These are phyloP conservation scores for Chaetorhynchus papuensis DNA, from an alignment of 2,113 vertebrate genomes.

Conservation along the genomic window DNA sequence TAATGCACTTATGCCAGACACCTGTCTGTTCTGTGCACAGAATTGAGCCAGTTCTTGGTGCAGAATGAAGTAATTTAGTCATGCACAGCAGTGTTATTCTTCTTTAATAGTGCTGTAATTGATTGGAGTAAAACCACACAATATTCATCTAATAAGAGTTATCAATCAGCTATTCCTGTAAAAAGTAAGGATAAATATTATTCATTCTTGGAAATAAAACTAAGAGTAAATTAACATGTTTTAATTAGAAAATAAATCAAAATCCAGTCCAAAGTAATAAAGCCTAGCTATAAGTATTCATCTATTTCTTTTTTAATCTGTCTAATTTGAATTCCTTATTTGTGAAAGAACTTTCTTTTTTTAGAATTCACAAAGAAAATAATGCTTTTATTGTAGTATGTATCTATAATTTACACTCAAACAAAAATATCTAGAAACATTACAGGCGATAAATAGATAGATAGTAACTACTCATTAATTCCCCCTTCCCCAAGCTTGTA, in stretches of 20 bases:
- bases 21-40: not conserved
- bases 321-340: not conserved
- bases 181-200: not conserved
- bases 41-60: not conserved
- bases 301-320: not conserved
- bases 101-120: not conserved
- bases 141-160: not conserved
- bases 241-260: constrained; percentile 45
- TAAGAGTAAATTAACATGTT: not conserved
- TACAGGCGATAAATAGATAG: not conserved
- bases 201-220: not conserved
- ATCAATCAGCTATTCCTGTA: not conserved
- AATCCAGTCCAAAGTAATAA: not conserved
- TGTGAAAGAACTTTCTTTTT: not conserved
- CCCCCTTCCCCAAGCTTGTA: not conserved
- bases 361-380: not conserved
- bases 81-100: not conserved
- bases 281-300: not conserved
- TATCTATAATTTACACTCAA: not conserved
- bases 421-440: constrained; percentile 1
- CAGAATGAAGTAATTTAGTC: not conserved
- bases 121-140: not conserved
- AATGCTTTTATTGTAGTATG: not conserved
- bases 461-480: not conserved
- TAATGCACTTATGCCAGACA: not conserved